phyloP scores from a whole-genome alignment of 2,888 invertebrate genomes.

The Epirrhoe tristata region DNA sequence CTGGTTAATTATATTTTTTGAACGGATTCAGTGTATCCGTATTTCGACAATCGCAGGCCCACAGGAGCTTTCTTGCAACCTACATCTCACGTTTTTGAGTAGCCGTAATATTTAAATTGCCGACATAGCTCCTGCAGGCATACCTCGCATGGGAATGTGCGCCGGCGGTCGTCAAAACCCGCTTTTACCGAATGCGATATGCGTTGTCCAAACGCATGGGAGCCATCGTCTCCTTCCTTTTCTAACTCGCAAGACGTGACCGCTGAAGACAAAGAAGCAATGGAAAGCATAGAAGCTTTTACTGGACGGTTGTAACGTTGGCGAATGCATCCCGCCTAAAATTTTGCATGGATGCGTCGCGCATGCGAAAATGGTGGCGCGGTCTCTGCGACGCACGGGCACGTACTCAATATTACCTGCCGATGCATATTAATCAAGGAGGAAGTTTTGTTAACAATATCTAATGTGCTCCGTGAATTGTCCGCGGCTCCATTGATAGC shows the following conservation, averaged over 20 bases:
- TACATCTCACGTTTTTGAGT: slow-evolving; percentile 84
- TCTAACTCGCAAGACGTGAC: slow-evolving; percentile 65
- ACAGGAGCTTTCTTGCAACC: slow-evolving; percentile 80
- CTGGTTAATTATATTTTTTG: slow-evolving; percentile 73
- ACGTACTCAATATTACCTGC: slow-evolving; percentile 80
- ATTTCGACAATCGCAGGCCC: slow-evolving; percentile 72
- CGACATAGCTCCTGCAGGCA: slow-evolving; percentile 82
- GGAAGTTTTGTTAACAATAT: slow-evolving; percentile 86
- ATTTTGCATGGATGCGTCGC: slow-evolving; percentile 83
- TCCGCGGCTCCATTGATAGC: slow-evolving; percentile 78
- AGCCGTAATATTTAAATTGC: slow-evolving; percentile 85
- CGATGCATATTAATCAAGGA: slow-evolving; percentile 83
- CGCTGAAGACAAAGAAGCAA: slow-evolving; percentile 70
- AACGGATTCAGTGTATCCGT: slow-evolving; percentile 73
- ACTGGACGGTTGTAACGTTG: slow-evolving; percentile 71
- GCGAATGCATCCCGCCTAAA: slow-evolving; percentile 84
- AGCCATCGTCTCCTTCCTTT: slow-evolving; percentile 68
- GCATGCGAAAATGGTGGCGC: slow-evolving; percentile 75
- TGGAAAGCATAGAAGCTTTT: slow-evolving; percentile 74
- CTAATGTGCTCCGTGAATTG: slow-evolving; percentile 79
- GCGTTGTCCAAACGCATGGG: slow-evolving; percentile 72
- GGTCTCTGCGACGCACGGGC: slow-evolving; percentile 65
- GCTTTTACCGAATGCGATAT: slow-evolving; percentile 81
- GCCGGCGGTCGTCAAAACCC: slow-evolving; percentile 78
- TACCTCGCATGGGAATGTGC: slow-evolving; percentile 83